Base-by-base conservation (phyloP, 2,888 invertebrate species). In the Meandrusa payeni region DNA sequence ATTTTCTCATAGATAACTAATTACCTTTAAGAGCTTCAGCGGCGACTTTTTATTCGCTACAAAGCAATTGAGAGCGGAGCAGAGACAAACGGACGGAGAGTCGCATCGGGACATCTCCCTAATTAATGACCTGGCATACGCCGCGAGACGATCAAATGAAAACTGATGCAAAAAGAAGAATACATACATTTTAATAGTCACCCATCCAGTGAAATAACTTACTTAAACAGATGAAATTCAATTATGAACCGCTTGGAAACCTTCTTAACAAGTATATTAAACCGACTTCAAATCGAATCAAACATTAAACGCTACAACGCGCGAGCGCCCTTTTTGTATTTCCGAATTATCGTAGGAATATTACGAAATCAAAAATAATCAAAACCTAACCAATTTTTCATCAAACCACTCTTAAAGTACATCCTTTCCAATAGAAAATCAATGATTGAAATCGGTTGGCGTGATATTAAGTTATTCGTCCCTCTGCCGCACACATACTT, bases 71-170 rank as follows among this genome's bases (percentile, higher is more conserved):
- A 13, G 24, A 38, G 29, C 28, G 9, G 19, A 19, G n/a, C 33
- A 22, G n/a, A 41, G 31, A 48, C 47, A 46, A 29, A 33, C 28
- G 52, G 56, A 59, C 61, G 49, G 65, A 54, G 64, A 57, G 61
- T 63, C 49, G 46, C 50, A 52, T 47, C 50, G 38, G 41, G 55
- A 63, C 64, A 65, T 69, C 59, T 76, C 69, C 76, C 76, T 81
- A 81, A 81, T 81, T 78, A 81, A 80, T 78, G 77, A 75, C 61
- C 62, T 57, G 61, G 69, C 66, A 65, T 67, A 68, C 60, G 70
- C 69, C 69, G 74, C 59, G 41, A 34, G 59, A 41, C 43, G 57
- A 64, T 69, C 67, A 63, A 67, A 70, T 68, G 69, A 65, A 69
- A 69, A 59, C 55, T 51, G 55, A 61, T 46, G 61, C 63, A 77